phyloP scores from a whole-genome alignment of 2,797 vertebrate genomes.

The Protosalanx chinensis region DNA sequence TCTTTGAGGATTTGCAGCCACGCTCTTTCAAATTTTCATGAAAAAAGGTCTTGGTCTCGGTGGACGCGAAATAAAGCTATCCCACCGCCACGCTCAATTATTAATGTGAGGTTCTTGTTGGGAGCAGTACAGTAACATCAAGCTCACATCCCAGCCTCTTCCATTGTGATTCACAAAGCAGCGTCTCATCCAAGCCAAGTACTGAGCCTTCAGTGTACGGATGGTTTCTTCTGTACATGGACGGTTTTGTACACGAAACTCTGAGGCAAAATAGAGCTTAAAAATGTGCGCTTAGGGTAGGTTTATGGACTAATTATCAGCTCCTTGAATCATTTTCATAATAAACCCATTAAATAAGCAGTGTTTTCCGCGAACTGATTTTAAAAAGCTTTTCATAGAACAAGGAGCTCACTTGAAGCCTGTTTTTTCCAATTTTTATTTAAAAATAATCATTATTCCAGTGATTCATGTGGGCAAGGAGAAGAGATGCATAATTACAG shows the following conservation, averaged over 20 bases:
- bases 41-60: slow-evolving; percentile 62
- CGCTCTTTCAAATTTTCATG: slow-evolving; percentile 58
- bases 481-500: slow-evolving; percentile 82
- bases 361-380: slow-evolving; percentile 12
- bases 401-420: slow-evolving; percentile 36
- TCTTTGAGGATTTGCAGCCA: slow-evolving; percentile 28
- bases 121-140: slow-evolving; percentile 60
- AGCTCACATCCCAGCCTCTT: slow-evolving; percentile 36
- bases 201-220: too few relatives aligned
- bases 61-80: slow-evolving; percentile 69
- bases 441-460: slow-evolving; percentile 37
- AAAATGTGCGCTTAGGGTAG: background rate
- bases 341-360: background rate
- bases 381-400: slow-evolving; percentile 29
- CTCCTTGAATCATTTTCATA: background rate
- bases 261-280: background rate
- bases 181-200: background rate
- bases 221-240: too few relatives aligned
- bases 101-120: slow-evolving; percentile 64
- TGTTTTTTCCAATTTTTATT: background rate
- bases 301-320: background rate
- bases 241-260: too few relatives aligned
- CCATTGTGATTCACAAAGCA: slow-evolving; percentile 45
- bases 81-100: slow-evolving; percentile 64
- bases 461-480: slow-evolving; percentile 61